Conservation (phyloP, 2,888 invertebrate genomes). For the Cremastinae sp. region DNA sequence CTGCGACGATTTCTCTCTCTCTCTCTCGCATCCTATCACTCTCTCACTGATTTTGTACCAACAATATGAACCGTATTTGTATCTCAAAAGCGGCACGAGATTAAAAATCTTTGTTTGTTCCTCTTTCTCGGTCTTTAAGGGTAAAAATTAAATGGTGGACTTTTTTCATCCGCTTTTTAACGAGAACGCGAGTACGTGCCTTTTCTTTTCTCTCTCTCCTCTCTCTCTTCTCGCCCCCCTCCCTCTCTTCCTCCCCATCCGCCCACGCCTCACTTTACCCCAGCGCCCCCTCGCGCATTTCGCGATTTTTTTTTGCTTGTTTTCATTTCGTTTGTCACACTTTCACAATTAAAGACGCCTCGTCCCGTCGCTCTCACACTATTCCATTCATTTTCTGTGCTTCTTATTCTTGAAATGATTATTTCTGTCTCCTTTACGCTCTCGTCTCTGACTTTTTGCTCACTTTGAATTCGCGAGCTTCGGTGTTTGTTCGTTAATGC, state of each 20-base stretch:
- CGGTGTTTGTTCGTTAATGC: constrained; percentile 46
- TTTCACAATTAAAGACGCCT: background rate
- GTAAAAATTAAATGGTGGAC: no score
- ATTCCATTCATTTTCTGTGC: constrained; percentile 19
- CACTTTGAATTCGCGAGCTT: constrained; percentile 60
- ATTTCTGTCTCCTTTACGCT: constrained; percentile 34
- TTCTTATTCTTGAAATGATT: constrained; percentile 29
- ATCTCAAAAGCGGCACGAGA: constrained; percentile 44
- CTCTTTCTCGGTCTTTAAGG: no score
- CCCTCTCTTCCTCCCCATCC: no score
- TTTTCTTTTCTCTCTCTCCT: constrained; percentile 32
- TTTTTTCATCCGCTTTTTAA: constrained; percentile 30
- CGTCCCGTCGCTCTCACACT: background rate
- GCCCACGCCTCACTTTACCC: no score
- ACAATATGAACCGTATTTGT: constrained; percentile 40
- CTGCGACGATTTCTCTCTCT: constrained; percentile 11
- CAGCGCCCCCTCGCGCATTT: no score
- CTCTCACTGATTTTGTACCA: constrained; percentile 56
- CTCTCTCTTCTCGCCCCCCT: background rate
- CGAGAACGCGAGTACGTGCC: constrained; percentile 56
- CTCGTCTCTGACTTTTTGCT: constrained; percentile 25
- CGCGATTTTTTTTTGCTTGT: constrained; percentile 36
- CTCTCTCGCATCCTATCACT: constrained; percentile 8
- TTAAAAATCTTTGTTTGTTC: constrained; percentile 15
- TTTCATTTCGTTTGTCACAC: constrained; percentile 8